Evolutionary conservation across 2,113 vertebrate species (phyloP).

Genomic region (Salvelinus namaycush): DNA sequence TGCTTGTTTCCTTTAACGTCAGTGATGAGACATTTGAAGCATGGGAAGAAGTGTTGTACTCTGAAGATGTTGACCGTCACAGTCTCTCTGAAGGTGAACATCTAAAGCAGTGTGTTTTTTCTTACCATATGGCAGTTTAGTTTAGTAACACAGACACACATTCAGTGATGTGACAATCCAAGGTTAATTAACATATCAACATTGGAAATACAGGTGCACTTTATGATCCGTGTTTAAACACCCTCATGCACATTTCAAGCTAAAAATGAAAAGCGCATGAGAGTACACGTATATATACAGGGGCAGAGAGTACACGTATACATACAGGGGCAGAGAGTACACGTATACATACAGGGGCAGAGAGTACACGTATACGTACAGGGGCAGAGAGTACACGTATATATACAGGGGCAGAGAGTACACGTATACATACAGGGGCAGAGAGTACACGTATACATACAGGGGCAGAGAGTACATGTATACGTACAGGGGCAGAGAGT

Average conservation of each 20-base stretch:
- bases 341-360: no score
- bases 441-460: no score
- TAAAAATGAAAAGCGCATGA: not conserved
- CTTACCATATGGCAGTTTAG: not conserved
- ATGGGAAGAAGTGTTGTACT: not conserved
- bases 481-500: not conserved
- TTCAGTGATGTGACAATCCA: slow-evolving; percentile 4
- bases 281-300: not conserved
- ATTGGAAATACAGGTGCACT: no score
- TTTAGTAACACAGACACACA: not conserved
- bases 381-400: no score
- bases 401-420: no score
- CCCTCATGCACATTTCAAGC: not conserved
- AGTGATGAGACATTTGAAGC: slow-evolving; percentile 8
- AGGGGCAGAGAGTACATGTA: no score
- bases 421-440: no score
- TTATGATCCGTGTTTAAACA: no score
- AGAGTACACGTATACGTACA: no score
- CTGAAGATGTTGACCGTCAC: slow-evolving; percentile 27
- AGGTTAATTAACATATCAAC: slow-evolving; percentile 5
- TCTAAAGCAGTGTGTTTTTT: slow-evolving; percentile 21
- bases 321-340: no score
- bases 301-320: no score
- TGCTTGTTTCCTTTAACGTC: slow-evolving; percentile 18
- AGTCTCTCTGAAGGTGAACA: slow-evolving; percentile 17